These are phyloP conservation scores for Tetramorium bicarinatum DNA, from an alignment of 2,888 invertebrate genomes.

Conservation along the genomic window DNA sequence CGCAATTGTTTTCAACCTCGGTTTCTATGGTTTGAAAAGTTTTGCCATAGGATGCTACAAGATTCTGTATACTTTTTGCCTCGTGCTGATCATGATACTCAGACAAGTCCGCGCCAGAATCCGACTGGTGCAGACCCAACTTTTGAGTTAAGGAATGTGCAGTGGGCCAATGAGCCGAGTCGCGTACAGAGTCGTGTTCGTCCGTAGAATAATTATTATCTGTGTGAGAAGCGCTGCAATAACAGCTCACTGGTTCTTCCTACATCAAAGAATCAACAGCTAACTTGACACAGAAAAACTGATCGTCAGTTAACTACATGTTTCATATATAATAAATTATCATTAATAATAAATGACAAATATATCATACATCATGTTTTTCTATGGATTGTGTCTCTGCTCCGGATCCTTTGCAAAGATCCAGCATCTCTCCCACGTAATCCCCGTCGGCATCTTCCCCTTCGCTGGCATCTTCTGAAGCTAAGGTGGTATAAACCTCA, in stretches of 20 bases:
- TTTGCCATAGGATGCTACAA: slow-evolving; percentile 79
- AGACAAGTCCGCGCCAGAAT: slow-evolving; percentile 91
- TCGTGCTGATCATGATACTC: slow-evolving; percentile 87
- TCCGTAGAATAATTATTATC: slow-evolving; percentile 92
- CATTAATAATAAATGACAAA: slow-evolving; percentile 32
- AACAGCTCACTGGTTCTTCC: slow-evolving; percentile 89
- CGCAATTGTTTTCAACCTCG: slow-evolving; percentile 66
- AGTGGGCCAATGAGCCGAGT: slow-evolving; percentile 85
- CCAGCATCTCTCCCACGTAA: slow-evolving; percentile 81
- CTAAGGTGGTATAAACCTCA: slow-evolving; percentile 79
- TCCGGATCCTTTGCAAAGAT: slow-evolving; percentile 79
- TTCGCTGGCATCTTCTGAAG: slow-evolving; percentile 87
- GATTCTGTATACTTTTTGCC: slow-evolving; percentile 86
- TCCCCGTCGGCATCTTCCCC: slow-evolving; percentile 82
- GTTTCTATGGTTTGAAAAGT: slow-evolving; percentile 74
- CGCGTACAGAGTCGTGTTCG: slow-evolving; percentile 90
- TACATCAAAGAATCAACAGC: slow-evolving; percentile 64
- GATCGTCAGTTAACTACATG: not conserved
- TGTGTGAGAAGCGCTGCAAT: slow-evolving; percentile 92
- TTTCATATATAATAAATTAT: slow-evolving; percentile 27
- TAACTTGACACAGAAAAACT: not conserved
- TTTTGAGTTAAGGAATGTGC: slow-evolving; percentile 80
- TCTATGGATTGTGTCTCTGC: slow-evolving; percentile 80
- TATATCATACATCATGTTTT: slow-evolving; percentile 82
- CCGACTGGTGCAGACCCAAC: slow-evolving; percentile 89